A percentile compares a stretch with the other conserved stretches of the same genome.
Conservation (phyloP, 1,140 invertebrate genomes). For the Formica selysi region DNA sequence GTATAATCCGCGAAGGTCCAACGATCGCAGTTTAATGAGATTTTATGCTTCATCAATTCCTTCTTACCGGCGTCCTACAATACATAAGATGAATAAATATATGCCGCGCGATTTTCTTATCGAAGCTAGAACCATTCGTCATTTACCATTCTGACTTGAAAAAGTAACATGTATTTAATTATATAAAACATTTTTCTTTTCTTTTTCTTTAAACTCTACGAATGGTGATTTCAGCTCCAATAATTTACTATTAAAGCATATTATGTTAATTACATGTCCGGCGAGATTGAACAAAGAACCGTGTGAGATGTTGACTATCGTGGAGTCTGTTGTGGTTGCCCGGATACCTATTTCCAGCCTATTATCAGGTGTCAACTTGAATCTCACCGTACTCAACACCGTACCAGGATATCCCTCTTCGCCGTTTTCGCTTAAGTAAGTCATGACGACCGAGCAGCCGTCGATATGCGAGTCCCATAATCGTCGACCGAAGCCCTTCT, state of each 20-base stretch:
- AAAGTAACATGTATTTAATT: not conserved
- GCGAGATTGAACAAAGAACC: constrained; percentile 97
- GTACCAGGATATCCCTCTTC: constrained; percentile 96
- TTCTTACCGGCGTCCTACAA: constrained; percentile 75
- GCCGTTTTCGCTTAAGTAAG: constrained; percentile 91
- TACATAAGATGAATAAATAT: not conserved
- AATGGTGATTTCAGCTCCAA: not conserved
- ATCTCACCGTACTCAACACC: constrained; percentile 89
- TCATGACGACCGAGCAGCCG: constrained; percentile 88
- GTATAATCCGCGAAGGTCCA: constrained; percentile 90
- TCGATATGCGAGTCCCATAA: constrained; percentile 86
- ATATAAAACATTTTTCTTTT: not conserved
- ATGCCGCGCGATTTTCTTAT: not conserved
- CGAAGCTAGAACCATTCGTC: not conserved
- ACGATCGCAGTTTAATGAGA: constrained; percentile 91
- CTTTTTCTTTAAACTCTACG: not conserved
- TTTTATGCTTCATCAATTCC: constrained; percentile 90
- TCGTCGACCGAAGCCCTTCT: constrained; percentile 77
- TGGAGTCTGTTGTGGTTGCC: constrained; percentile 91
- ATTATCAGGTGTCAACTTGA: constrained; percentile 91
- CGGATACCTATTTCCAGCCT: constrained; percentile 90
- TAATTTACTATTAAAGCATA: not conserved
- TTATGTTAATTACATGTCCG: constrained; percentile 89
- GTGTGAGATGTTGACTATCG: constrained; percentile 95
- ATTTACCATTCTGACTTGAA: not conserved